Evolutionary conservation across 1,140 invertebrate genomes (phyloP), one percentile per base, ranked within the genome.

Genomic region (Planococcus citri): DNA sequence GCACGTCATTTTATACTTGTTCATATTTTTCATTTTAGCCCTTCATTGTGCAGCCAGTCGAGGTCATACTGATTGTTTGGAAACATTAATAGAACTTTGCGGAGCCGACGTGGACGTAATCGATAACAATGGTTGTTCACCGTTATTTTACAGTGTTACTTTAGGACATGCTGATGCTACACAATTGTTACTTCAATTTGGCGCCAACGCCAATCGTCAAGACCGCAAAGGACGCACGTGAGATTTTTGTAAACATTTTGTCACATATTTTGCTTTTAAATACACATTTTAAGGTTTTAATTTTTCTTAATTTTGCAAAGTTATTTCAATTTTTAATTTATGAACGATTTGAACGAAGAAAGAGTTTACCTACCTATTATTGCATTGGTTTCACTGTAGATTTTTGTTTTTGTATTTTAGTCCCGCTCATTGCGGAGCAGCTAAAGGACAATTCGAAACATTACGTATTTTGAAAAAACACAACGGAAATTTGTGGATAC

Each of bases 41-140:
- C 78, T 98, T 20, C 96, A 98, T 76, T 98, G 95, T 80, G 95
- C 95, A 0, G 93, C 95, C 0, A 95, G 92, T 17, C 82, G 95
- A 71, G 97, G 97, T 2, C 94, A 98, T 77, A 88, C 88, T 0
- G 89, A 95, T 74, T 96, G 94, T 76, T 82, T 98, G 27, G 93
- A 97, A 73, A 89, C 88, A 1, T 79, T 98, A 27, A 84, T 98
- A 0, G 89, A 88, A n/a, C 80, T 95, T 0, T 95, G 92, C 75
- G 90, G 90, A 0, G 88, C 91, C 1, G 86, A 90, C 14, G 88
- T 93, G 0, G 92, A 97, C 77, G 83, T 88, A 4, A 81, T 85
- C 0, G 95, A 98, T 77, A 87, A 86, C 14, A 94, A 95, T 75
- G 93, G 94, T 0, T 98, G 95, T 76, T 95, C 95, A 0, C 89